Base-by-base conservation (phyloP, 2,888 invertebrate species). In the Trypoxylon attenuatum region DNA sequence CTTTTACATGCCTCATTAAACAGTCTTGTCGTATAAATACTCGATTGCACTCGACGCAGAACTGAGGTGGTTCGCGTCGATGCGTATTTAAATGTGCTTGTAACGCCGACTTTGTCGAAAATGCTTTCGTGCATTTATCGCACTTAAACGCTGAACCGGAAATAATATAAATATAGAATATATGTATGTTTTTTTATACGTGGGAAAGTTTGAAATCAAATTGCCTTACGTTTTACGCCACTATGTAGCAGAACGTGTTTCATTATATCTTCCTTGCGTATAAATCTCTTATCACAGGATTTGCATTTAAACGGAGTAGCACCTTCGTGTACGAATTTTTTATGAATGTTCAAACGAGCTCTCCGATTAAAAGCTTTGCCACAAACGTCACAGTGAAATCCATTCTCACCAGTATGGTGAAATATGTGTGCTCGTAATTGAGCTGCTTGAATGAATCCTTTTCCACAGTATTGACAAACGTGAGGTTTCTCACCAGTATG, bases 361-460 rank as follows among this genome's bases (percentile, higher is more conserved):
- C 88, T 88, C 1, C 90, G 86, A 77, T 89, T 90, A 75, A 90
- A 90, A 2, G 88, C 85, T 73, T 89, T 88, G 0, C 88, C 86
- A 71, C 92, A 92, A 21, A 88, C 79, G 2, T 89, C 89, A 81
- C 96, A 96, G 16, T 90, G 88, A 80, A 90, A 92, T 8, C 91
- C 92, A 74, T 89, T 90, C 78, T 92, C 92, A 23, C 92, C 92
- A 8, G 91, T 92, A 71, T 96, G 93, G 81, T 93, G 93, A 79
- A 93, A 93, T 69, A 94, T 88, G 82, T 96, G 96, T 4, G 93
- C 92, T 70, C 92, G 90, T 27, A 96, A 88, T 82, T 96, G 96
- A 5, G 92, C 91, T 6, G 93, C 92, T 87, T 94, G 96, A 59
- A 96, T 96, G 86, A 95, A 96, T n/a, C 94, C 91, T 83, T 92